phyloP scores from a whole-genome alignment of 2,888 invertebrate species.

The Ctenicera cuprea region DNA sequence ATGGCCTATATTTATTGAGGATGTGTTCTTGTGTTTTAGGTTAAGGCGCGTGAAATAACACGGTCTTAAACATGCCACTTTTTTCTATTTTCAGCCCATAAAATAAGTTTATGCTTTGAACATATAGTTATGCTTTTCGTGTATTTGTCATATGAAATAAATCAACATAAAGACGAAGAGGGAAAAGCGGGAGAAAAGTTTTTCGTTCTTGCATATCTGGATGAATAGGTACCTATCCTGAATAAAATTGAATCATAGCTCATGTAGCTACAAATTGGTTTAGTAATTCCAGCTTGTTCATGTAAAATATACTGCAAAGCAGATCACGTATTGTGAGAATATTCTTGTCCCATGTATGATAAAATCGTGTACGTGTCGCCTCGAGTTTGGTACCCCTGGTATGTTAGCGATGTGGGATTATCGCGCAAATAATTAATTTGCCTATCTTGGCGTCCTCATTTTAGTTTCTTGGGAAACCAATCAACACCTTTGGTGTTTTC shows the following conservation, averaged over 20 bases:
- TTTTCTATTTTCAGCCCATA: neutral
- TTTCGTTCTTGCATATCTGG: slow-evolving; percentile 4
- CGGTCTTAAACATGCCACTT: slow-evolving; percentile 1
- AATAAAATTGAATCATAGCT: slow-evolving; percentile 23
- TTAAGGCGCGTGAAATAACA: neutral
- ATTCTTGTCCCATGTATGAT: neutral
- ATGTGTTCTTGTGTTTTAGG: neutral
- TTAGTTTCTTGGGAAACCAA: slow-evolving; percentile 26
- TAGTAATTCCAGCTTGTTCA: slow-evolving; percentile 15
- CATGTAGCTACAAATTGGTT: slow-evolving; percentile 19
- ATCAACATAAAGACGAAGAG: neutral
- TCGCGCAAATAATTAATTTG: slow-evolving; percentile 25
- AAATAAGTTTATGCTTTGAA: neutral
- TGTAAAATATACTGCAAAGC: slow-evolving; percentile 14
- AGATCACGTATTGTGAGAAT: slow-evolving; percentile 8
- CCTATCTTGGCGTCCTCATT: slow-evolving; percentile 21
- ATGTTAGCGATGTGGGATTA: neutral
- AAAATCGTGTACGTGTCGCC: slow-evolving; percentile 6
- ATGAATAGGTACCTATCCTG: slow-evolving; percentile 16
- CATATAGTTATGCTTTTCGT: too few species aligned
- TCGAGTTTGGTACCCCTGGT: neutral
- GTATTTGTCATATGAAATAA: neutral
- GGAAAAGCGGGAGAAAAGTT: neutral
- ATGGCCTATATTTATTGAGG: slow-evolving; percentile 7
- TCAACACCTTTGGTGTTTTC: slow-evolving; percentile 25